Evolutionary conservation across 2,797 vertebrate genomes (phyloP).

Genomic region (Acropternis orthonyx): DNA sequence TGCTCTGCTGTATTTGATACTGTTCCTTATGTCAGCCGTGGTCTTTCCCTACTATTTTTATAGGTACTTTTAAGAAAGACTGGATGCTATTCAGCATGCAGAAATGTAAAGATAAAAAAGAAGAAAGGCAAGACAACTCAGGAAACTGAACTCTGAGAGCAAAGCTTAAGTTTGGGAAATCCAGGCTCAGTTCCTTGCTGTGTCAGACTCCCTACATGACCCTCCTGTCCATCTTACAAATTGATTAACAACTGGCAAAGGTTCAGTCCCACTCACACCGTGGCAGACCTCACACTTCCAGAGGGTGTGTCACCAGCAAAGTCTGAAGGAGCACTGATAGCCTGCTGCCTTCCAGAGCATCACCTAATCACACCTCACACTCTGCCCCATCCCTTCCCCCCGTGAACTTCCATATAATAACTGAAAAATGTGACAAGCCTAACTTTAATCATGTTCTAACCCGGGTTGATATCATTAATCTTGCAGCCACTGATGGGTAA

Average conservation of each 20-base stretch:
- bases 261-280: background rate
- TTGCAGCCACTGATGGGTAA: conserved; percentile 69
- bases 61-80: background rate
- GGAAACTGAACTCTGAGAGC: background rate
- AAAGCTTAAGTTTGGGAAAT: background rate
- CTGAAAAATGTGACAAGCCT: conserved; percentile 42
- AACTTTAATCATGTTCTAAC: conserved; percentile 65
- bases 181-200: background rate
- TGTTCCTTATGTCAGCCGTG: background rate
- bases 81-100: background rate
- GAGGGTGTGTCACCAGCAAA: background rate
- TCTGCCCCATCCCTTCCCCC: background rate
- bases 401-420: conserved; percentile 10
- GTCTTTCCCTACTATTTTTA: background rate
- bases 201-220: background rate
- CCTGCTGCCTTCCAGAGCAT: background rate
- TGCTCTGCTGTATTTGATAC: background rate
- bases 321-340: background rate
- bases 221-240: background rate
- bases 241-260: background rate
- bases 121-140: background rate
- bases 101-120: background rate
- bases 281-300: background rate
- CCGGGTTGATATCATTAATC: conserved; percentile 71
- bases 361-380: background rate